Conservation (phyloP, 1,140 invertebrate species). For the Rhopalosiphum padi region DNA sequence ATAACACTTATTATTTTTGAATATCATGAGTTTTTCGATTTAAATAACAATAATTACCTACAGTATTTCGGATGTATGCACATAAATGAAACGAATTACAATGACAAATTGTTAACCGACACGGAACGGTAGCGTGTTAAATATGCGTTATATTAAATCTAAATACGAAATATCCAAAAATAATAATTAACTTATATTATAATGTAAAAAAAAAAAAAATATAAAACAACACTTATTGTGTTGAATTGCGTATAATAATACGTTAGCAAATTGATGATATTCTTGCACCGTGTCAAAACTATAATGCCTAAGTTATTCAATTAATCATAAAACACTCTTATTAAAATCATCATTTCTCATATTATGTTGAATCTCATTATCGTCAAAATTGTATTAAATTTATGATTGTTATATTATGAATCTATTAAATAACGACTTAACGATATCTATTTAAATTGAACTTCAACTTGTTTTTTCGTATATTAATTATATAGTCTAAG, state of each 20-base stretch:
- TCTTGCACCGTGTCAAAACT: background rate
- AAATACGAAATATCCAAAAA: conserved; percentile 45
- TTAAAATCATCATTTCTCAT: background rate
- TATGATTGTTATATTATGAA: background rate
- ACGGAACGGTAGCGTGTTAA: conserved; percentile 44
- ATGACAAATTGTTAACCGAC: conserved; percentile 48
- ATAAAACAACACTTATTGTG: background rate
- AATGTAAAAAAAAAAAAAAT: background rate
- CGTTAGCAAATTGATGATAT: conserved; percentile 1
- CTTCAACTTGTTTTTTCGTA: background rate
- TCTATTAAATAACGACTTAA: background rate
- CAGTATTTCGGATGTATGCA: conserved; percentile 24
- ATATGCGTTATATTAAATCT: conserved; percentile 37
- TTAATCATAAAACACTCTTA: background rate
- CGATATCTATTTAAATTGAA: background rate
- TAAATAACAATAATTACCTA: conserved; percentile 41
- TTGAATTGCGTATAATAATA: background rate
- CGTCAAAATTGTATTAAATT: background rate
- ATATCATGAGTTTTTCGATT: background rate
- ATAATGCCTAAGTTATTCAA: background rate
- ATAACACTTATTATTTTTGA: background rate
- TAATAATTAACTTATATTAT: conserved; percentile 47
- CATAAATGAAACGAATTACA: conserved; percentile 41
- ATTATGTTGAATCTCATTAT: background rate
- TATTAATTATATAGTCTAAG: background rate